A percentile compares a stretch with the other conserved stretches of the same genome.
These are phyloP conservation scores for Lumbricus terrestris DNA, from an alignment of 2,888 invertebrate species.

Conservation along the genomic window DNA sequence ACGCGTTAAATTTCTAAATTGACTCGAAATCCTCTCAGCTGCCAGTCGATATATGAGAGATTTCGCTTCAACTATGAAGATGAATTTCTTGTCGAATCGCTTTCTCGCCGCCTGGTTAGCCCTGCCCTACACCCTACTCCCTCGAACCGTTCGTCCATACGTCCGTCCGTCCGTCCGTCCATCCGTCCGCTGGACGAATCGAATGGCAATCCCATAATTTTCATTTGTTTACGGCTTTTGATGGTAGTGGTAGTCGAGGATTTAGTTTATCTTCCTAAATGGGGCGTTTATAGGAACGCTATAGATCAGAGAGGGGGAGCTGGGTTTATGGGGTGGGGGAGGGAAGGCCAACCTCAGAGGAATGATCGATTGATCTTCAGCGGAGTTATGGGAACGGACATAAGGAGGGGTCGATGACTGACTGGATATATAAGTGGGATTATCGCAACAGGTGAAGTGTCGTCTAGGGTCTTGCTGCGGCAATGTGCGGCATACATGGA, in stretches of 20 bases:
- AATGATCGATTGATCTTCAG: neutral
- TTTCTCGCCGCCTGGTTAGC: neutral
- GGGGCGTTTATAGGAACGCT: neutral
- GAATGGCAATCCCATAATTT: neutral
- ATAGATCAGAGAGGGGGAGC: neutral
- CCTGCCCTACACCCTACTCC: too few species aligned
- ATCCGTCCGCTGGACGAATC: neutral
- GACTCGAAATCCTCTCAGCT: neutral
- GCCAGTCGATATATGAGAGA: neutral
- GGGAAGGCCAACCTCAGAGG: neutral
- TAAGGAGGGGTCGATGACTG: neutral
- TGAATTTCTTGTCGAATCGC: neutral
- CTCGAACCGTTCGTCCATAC: neutral
- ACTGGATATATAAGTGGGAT: neutral
- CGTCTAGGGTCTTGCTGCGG: too few species aligned
- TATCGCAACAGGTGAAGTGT: neutral
- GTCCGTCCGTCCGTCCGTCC: neutral
- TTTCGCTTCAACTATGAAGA: neutral
- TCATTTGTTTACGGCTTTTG: neutral
- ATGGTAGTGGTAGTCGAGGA: too few species aligned
- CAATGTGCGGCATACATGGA: too few species aligned
- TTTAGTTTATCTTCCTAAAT: neutral
- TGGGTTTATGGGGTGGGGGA: neutral
- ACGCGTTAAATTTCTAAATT: slow-evolving; percentile 3
- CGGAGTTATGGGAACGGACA: neutral